Conservation (phyloP, 2,113 vertebrate species). For the Arenaria interpres region DNA sequence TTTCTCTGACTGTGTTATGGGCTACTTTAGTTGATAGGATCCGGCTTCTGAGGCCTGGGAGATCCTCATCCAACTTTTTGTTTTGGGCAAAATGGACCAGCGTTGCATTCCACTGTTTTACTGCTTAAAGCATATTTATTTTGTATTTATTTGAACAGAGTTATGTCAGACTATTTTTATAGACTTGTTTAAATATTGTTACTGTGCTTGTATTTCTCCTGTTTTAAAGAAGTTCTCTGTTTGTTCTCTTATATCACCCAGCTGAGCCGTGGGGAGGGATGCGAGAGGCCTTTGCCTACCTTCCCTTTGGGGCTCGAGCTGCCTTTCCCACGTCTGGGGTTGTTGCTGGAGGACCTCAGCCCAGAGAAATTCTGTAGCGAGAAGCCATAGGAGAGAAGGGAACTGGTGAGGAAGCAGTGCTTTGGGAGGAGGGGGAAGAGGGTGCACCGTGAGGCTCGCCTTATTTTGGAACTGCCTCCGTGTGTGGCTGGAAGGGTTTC, state of each 20-base stretch:
- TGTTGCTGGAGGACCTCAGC: slow-evolving; percentile 36
- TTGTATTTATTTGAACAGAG: slow-evolving; percentile 85
- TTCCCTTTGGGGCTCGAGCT: not conserved
- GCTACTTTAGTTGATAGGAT: slow-evolving; percentile 3
- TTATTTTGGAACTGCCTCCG: not conserved
- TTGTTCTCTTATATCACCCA: slow-evolving; percentile 33
- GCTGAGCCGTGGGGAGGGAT: not conserved
- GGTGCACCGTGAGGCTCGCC: not conserved
- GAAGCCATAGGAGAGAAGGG: slow-evolving; percentile 29
- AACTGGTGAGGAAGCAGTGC: not conserved
- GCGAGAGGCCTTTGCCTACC: not conserved
- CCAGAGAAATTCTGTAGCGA: slow-evolving; percentile 60
- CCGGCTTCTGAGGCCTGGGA: slow-evolving; percentile 15
- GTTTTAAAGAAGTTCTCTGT: slow-evolving; percentile 67
- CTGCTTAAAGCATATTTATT: slow-evolving; percentile 82
- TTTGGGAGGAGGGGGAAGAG: not conserved
- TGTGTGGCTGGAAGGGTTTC: not conserved
- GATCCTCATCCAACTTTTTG: slow-evolving; percentile 4
- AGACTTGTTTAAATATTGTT: slow-evolving; percentile 78
- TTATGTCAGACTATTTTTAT: slow-evolving; percentile 82
- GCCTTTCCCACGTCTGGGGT: not conserved
- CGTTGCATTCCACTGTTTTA: slow-evolving; percentile 76
- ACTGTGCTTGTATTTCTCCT: slow-evolving; percentile 74
- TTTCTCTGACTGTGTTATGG: slow-evolving; percentile 14
- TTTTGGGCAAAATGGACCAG: slow-evolving; percentile 65